phyloP scores from a whole-genome alignment of 1,140 invertebrate species.

The Epicauta chinensis region DNA sequence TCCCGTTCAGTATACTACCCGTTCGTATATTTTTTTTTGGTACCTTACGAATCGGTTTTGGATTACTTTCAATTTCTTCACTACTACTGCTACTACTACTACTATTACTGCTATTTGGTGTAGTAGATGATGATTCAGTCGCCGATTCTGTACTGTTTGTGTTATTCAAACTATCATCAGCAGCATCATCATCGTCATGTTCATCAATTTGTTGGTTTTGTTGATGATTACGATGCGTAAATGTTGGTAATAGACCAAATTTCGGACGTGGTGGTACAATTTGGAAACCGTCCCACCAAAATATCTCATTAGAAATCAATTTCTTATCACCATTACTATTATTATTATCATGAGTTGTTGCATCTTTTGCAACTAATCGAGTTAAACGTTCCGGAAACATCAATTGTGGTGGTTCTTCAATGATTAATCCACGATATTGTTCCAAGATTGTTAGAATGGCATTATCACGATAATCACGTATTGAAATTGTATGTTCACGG shows the following conservation, averaged over 20 bases:
- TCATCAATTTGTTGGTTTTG: background rate
- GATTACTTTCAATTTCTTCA: conserved; percentile 26
- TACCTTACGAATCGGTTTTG: conserved; percentile 10
- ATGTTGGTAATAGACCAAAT: conserved; percentile 54
- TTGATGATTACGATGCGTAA: conserved; percentile 26
- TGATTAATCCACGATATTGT: conserved; percentile 51
- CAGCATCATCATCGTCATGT: conserved; percentile 22
- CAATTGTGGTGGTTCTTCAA: conserved; percentile 54
- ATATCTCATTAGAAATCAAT: conserved; percentile 45
- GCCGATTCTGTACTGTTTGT: background rate
- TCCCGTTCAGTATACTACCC: too few species aligned
- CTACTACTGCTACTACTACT: background rate
- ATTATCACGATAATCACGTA: conserved; percentile 48
- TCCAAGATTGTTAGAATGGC: conserved; percentile 52
- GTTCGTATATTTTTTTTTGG: too few species aligned
- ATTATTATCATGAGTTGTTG: background rate
- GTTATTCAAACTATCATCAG: conserved; percentile 8
- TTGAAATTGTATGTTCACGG: conserved; percentile 54
- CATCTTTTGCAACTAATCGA: conserved; percentile 53
- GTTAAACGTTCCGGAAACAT: conserved; percentile 63
- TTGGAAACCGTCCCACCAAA: conserved; percentile 67
- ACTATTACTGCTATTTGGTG: background rate
- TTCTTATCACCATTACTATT: conserved; percentile 19
- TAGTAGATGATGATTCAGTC: background rate
- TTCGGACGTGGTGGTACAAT: conserved; percentile 53